These are phyloP conservation scores for Rhinichthys osculus DNA, from an alignment of 2,797 vertebrate species.

Conservation along the genomic window DNA sequence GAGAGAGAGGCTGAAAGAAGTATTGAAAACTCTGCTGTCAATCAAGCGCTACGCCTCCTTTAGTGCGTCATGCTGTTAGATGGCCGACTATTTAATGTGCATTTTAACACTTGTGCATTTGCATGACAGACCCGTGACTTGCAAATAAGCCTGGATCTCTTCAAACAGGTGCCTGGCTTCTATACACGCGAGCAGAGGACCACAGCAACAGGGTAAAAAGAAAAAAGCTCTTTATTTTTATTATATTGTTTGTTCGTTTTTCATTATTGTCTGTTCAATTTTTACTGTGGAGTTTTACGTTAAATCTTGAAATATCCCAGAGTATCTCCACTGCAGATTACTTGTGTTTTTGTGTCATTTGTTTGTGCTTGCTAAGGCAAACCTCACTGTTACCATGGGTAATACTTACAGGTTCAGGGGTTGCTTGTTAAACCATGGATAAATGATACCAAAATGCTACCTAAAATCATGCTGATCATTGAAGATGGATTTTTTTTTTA, in stretches of 20 bases:
- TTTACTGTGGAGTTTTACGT: background rate
- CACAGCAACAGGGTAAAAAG: conserved; percentile 72
- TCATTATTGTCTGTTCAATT: background rate
- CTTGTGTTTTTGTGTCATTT: background rate
- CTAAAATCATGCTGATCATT: background rate
- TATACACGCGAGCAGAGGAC: conserved; percentile 51
- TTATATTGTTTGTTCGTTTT: background rate
- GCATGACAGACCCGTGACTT: conserved; percentile 77
- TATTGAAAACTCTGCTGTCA: conserved; percentile 56
- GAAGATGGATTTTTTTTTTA: background rate
- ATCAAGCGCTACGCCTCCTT: conserved; percentile 57
- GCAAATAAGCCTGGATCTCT: conserved; percentile 74
- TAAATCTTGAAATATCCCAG: background rate
- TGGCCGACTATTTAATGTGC: conserved; percentile 53
- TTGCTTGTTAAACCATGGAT: background rate
- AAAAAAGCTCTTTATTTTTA: background rate
- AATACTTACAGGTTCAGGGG: background rate
- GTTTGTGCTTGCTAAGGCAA: background rate
- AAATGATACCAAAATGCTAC: background rate
- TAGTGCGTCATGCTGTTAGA: conserved; percentile 53
- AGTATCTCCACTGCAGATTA: background rate
- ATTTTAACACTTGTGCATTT: conserved; percentile 71
- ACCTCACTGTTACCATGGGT: background rate
- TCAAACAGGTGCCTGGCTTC: conserved; percentile 72
- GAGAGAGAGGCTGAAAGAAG: conserved; percentile 40